phyloP scores from a whole-genome alignment of 2,113 vertebrate species.

The Cromileptes altivelis region DNA sequence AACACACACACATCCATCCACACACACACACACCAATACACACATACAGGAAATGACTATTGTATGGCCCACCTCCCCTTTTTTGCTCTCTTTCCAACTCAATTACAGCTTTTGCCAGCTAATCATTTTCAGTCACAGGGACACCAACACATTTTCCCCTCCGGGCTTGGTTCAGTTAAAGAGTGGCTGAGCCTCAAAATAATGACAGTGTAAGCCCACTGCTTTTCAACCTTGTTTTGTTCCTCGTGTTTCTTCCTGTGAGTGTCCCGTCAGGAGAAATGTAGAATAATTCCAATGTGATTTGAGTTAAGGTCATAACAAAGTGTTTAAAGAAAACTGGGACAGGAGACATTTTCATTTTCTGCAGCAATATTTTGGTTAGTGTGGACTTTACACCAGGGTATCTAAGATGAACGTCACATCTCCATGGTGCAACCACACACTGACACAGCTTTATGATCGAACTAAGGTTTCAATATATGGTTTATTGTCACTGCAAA shows the following conservation, averaged over 20 bases:
- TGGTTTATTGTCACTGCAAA: no score
- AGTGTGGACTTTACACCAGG: no score
- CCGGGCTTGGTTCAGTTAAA: conserved; percentile 23
- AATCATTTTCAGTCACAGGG: conserved; percentile 59
- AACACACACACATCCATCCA: background rate
- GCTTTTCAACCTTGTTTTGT: conserved; percentile 14
- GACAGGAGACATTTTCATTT: no score
- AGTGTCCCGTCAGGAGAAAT: background rate
- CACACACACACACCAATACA: background rate
- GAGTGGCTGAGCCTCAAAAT: conserved; percentile 25
- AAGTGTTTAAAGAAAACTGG: no score
- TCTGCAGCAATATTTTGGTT: no score
- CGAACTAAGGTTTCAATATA: no score
- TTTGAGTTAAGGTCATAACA: background rate
- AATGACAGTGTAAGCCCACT: conserved; percentile 9
- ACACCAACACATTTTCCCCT: conserved; percentile 46
- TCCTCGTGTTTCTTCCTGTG: background rate
- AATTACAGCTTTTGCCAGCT: conserved; percentile 63
- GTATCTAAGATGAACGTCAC: no score
- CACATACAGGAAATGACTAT: conserved; percentile 12
- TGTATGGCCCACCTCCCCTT: conserved; percentile 18
- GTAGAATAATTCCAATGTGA: background rate
- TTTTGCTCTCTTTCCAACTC: conserved; percentile 63
- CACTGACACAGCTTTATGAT: no score
- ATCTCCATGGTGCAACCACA: no score